Conservation (phyloP, 2,888 invertebrate species). For the Brassicogethes aeneus region DNA sequence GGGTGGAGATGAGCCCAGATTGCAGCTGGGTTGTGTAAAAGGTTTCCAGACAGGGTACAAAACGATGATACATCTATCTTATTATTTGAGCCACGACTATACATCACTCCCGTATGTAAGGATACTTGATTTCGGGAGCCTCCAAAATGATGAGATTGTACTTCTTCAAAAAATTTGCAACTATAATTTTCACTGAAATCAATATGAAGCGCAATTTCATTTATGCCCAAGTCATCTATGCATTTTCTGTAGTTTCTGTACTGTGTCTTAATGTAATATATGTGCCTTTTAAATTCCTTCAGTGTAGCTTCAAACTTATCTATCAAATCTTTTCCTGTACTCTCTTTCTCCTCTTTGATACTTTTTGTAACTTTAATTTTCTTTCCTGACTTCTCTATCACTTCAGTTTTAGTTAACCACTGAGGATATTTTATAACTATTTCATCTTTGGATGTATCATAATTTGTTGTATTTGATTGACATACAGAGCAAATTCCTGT, state of each 20-base stretch:
- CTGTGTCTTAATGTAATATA: conserved; percentile 5
- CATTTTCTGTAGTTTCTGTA: conserved; percentile 3
- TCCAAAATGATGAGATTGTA: conserved; percentile 8
- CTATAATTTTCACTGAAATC: conserved; percentile 7
- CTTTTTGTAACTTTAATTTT: conserved; percentile 4
- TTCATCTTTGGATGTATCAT: too few species aligned
- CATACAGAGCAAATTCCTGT: too few species aligned
- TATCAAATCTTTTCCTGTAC: conserved; percentile 1
- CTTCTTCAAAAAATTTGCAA: conserved; percentile 4
- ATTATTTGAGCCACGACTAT: neutral
- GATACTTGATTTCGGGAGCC: conserved; percentile 7
- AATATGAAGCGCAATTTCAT: conserved; percentile 4
- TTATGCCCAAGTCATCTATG: conserved; percentile 5
- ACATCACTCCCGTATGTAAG: conserved; percentile 3
- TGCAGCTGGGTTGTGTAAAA: conserved; percentile 5
- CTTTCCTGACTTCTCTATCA: conserved; percentile 4
- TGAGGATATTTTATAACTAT: conserved; percentile 3
- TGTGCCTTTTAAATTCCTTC: conserved; percentile 4
- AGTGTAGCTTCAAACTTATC: conserved; percentile 1
- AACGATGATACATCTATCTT: conserved; percentile 4
- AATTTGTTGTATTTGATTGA: too few species aligned
- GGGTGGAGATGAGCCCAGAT: conserved; percentile 7
- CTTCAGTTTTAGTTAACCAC: conserved; percentile 4
- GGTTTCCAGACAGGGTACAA: conserved; percentile 5
- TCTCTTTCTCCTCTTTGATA: conserved; percentile 4